Conservation (phyloP, 1,140 invertebrate genomes). For the Drosophila kikkawai region DNA sequence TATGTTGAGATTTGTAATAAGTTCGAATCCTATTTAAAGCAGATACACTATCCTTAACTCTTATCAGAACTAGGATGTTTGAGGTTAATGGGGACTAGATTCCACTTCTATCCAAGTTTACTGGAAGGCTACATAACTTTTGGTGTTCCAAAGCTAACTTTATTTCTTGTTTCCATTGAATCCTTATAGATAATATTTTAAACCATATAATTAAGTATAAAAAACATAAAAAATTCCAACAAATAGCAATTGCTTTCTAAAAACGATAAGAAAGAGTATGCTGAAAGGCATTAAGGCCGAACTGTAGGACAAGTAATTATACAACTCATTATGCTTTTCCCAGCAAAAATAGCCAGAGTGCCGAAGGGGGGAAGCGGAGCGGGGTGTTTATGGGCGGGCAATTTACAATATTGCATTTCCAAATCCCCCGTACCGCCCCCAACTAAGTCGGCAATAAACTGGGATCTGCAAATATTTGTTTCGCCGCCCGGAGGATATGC, state of each 20-base stretch:
- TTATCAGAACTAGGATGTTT: background rate
- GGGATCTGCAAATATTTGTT: constrained; percentile 63
- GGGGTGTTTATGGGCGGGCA: constrained; percentile 10
- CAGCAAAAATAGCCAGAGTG: constrained; percentile 1
- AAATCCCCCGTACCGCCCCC: constrained; percentile 28
- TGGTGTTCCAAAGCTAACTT: no score
- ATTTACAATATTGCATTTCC: constrained; percentile 58
- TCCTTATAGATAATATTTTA: background rate
- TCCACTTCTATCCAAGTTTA: no score
- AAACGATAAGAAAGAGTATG: background rate
- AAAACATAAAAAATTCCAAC: background rate
- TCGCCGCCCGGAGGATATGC: constrained; percentile 3
- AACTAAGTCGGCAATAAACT: constrained; percentile 49
- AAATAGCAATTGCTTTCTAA: background rate
- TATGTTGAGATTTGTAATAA: background rate
- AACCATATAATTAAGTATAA: background rate
- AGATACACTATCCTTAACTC: background rate
- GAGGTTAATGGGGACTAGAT: background rate
- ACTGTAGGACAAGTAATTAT: constrained; percentile 36
- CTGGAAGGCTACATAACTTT: no score
- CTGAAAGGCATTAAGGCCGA: background rate
- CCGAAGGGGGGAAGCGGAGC: background rate
- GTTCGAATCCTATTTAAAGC: background rate
- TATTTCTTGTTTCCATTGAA: background rate
- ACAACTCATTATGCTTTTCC: constrained; percentile 34